These are phyloP conservation scores for Drosophila asahinai DNA, from an alignment of 1,140 invertebrate genomes.

Conservation along the genomic window DNA sequence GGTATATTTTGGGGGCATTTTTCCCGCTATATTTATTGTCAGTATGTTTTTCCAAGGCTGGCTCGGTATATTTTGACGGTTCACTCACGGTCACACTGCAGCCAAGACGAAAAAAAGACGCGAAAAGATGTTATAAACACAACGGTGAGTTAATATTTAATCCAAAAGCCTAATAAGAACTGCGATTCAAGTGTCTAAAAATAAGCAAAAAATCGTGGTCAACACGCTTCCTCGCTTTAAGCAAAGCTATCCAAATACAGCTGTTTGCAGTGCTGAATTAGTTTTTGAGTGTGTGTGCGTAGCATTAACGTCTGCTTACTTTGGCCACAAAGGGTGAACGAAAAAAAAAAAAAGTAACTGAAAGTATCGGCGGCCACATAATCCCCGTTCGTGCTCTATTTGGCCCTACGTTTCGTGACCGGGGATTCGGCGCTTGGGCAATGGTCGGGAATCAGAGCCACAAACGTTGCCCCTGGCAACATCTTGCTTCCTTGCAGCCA, in stretches of 20 bases:
- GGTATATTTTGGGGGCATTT: no score
- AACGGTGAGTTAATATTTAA: conserved; percentile 55
- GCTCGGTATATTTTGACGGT: no score
- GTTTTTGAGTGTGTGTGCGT: conserved; percentile 2
- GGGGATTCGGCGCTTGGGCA: neutral
- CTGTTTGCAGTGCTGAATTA: neutral
- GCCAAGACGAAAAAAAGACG: conserved; percentile 31
- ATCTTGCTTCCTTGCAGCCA: conserved; percentile 31
- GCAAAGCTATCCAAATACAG: neutral
- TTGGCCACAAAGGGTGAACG: conserved; percentile 54
- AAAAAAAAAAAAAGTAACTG: conserved; percentile 43
- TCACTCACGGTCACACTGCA: conserved; percentile 4
- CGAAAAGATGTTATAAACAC: conserved; percentile 64
- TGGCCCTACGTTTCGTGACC: neutral
- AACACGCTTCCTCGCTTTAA: neutral
- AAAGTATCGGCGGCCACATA: conserved; percentile 8
- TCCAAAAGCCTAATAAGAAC: neutral
- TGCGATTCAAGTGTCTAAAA: neutral
- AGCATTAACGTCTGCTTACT: conserved; percentile 38
- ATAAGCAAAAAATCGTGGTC: neutral
- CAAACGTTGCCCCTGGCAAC: conserved; percentile 35
- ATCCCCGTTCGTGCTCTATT: neutral
- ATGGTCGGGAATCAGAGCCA: neutral
- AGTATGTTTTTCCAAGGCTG: no score
- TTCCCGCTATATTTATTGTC: no score